Evolutionary conservation across 1,140 invertebrate species (phyloP).

Genomic region (Lucilia sericata): DNA sequence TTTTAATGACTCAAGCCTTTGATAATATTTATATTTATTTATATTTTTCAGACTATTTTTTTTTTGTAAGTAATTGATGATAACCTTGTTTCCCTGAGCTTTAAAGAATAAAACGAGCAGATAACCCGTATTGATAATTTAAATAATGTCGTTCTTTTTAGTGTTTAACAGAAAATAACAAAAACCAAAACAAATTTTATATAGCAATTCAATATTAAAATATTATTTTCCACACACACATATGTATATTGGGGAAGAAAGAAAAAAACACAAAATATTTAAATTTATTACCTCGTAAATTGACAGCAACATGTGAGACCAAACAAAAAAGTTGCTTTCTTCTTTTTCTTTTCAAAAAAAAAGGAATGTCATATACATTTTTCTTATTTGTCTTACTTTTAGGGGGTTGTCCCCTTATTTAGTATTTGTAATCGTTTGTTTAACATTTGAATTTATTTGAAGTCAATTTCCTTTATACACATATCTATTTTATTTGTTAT

Average conservation of each 20-base stretch:
- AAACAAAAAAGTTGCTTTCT: neutral
- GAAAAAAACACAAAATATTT: slow-evolving; percentile 34
- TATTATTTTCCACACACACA: neutral
- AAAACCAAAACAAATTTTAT: neutral
- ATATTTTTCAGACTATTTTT: too few species aligned
- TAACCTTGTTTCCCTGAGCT: slow-evolving; percentile 29
- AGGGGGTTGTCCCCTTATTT: neutral
- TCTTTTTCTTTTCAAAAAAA: neutral
- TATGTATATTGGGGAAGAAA: neutral
- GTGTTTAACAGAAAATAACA: neutral
- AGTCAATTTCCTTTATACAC: too few species aligned
- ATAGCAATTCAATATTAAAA: neutral
- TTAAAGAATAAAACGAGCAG: neutral
- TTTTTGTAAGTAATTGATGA: neutral
- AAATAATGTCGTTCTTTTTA: neutral
- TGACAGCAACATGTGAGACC: slow-evolving; percentile 49
- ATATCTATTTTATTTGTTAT: too few species aligned
- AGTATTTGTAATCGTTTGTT: neutral
- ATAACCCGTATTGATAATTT: slow-evolving; percentile 32
- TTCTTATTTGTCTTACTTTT: neutral
- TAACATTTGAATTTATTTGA: too few species aligned
- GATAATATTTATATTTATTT: too few species aligned
- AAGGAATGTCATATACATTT: neutral
- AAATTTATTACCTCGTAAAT: slow-evolving; percentile 51
- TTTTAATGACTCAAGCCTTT: too few species aligned